Conservation (phyloP, 2,797 vertebrate species). For the Halcyon badia region DNA sequence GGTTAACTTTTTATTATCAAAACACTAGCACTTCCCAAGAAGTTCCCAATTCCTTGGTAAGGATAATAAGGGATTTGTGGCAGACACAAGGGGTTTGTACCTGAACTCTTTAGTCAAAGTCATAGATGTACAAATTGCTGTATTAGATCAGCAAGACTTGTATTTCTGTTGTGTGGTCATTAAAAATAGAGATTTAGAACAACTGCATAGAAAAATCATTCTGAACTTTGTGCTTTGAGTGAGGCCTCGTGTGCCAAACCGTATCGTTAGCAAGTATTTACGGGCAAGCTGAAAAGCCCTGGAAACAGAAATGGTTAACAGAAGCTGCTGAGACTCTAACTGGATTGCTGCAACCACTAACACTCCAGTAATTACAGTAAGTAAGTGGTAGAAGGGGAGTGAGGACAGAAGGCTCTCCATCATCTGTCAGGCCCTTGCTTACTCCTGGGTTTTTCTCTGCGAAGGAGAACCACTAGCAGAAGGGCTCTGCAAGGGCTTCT, state of each 20-base stretch:
- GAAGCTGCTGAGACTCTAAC: constrained; percentile 45
- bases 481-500: constrained; percentile 45
- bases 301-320: constrained; percentile 48
- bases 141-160: not conserved
- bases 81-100: not conserved
- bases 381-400: constrained; percentile 36
- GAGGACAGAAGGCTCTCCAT: constrained; percentile 21
- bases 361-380: constrained; percentile 55
- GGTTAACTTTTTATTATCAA: not conserved
- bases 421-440: constrained; percentile 49
- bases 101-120: not conserved
- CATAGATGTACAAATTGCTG: not conserved
- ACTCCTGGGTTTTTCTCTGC: constrained; percentile 39
- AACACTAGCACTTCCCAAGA: not conserved
- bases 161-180: not conserved
- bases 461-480: constrained; percentile 21
- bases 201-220: not conserved
- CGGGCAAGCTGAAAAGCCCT: constrained; percentile 35
- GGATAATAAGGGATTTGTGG: not conserved
- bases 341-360: constrained; percentile 34
- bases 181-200: not conserved
- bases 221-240: not conserved
- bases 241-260: constrained; percentile 18
- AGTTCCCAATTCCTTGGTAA: not conserved
- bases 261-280: not conserved